A percentile compares a stretch with the other conserved stretches of the same genome.
These are phyloP conservation scores for Nomada fucata DNA, from an alignment of 2,888 invertebrate genomes.

Conservation along the genomic window DNA sequence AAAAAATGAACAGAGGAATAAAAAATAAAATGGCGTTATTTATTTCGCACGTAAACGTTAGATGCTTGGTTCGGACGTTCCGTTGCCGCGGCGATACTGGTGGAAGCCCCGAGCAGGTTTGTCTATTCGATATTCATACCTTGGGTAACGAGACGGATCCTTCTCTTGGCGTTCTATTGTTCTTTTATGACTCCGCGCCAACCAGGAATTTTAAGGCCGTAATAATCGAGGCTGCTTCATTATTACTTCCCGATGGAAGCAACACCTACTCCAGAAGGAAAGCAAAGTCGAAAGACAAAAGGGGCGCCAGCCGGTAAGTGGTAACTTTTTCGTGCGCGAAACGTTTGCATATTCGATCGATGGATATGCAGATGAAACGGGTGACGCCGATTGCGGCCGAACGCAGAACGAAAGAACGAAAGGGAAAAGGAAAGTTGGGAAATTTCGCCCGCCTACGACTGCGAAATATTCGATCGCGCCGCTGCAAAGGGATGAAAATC, in stretches of 20 bases:
- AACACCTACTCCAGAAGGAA: not conserved
- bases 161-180: not conserved
- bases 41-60: not conserved
- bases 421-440: not conserved
- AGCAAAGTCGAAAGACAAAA: conserved; percentile 11
- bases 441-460: not conserved
- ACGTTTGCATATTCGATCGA: conserved; percentile 47
- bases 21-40: not conserved
- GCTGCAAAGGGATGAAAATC: not conserved
- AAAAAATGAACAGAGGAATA: not conserved
- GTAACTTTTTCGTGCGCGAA: conserved; percentile 17
- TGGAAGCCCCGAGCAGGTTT: not conserved
- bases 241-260: conserved; percentile 7
- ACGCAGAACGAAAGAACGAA: not conserved
- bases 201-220: conserved; percentile 1
- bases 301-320: conserved; percentile 16
- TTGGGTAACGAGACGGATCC: not conserved
- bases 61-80: not conserved
- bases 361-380: conserved; percentile 43
- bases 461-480: not conserved
- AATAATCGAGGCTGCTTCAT: not conserved
- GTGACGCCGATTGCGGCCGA: conserved; percentile 12
- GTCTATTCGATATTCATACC: conserved; percentile 27
- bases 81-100: not conserved
- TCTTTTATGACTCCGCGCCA: conserved; percentile 21